These are phyloP conservation scores for Struthidea cinerea DNA, from an alignment of 2,113 vertebrate genomes.

Conservation along the genomic window DNA sequence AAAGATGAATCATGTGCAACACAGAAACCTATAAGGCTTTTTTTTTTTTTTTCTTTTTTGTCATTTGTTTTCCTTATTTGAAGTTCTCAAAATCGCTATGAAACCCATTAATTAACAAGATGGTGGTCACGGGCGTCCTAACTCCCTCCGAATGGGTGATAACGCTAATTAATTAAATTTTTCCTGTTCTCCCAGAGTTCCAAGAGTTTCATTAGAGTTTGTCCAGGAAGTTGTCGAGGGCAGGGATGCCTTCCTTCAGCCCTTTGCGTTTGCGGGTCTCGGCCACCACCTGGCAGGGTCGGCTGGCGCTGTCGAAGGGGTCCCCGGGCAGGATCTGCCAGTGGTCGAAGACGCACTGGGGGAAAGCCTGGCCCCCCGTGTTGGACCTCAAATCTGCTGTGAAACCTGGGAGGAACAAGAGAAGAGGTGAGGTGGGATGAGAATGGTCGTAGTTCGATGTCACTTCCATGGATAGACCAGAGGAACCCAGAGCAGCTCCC, in stretches of 20 bases:
- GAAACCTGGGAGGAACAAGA: conserved; percentile 74
- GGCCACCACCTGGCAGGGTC: conserved; percentile 78
- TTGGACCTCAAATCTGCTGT: conserved; percentile 91
- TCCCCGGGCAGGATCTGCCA: conserved; percentile 92
- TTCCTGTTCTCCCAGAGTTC: neutral
- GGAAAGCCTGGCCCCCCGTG: conserved; percentile 93
- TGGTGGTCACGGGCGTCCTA: neutral
- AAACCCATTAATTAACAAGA: conserved; percentile 19
- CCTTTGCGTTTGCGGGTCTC: conserved; percentile 93
- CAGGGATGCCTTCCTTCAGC: conserved; percentile 89
- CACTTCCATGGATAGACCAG: fast-evolving
- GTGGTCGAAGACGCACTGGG: conserved; percentile 95
- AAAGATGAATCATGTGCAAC: conserved; percentile 43
- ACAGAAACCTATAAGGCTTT: conserved; percentile 40
- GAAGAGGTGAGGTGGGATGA: fast-evolving
- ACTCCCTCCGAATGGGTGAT: neutral
- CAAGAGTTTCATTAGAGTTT: conserved; percentile 63
- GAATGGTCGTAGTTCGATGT: fast-evolving
- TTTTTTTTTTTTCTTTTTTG: neutral
- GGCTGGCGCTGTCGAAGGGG: conserved; percentile 75
- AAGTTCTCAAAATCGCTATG: conserved; percentile 56
- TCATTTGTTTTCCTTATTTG: neutral
- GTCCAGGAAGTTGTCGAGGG: conserved; percentile 94
- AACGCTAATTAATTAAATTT: neutral
- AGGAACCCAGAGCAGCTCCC: fast-evolving